Base-by-base conservation (phyloP, 2,888 invertebrate genomes). In the Habroteleia sp. region DNA sequence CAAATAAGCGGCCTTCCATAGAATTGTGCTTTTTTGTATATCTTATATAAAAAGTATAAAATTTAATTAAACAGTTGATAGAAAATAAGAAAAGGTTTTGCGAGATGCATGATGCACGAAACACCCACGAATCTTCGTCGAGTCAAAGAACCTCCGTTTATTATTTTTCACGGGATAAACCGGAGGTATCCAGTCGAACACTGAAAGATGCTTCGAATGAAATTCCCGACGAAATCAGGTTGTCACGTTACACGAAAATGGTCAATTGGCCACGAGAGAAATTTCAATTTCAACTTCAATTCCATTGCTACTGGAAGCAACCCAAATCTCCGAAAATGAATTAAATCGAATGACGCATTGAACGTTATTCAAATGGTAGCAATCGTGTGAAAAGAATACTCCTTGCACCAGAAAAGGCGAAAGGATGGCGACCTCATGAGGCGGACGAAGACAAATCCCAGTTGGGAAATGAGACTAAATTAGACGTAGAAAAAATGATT, bases 251-350 rank as follows among this genome's bases (percentile, higher is more conserved):
- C 42, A 37, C 27, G 35, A 63, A 50, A 63, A 41, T 17, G 50
- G 48, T 54, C 66, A 66, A 54, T 66, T 54, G 66, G 37, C 35
- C 29, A 10, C 20, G 11, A 29, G 16, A 44, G 46, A 35, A 66
- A 46, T 44, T 54, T 66, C 66, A 46, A 56, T 66, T 66, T 44
- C 46, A 16, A 37, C 46, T 46, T 31, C 44, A 46, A 66, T 66
- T 56, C 10, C 25, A 41, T 20, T 23, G 14, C 35, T 23, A 29
- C 46, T 60, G 60, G 60, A 50, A 42, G 10, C n/a, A n/a, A 41
- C 50, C 50, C 50, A 60, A 60, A 50, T 50, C 42, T 8, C 46
- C 4, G 17, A 31, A 46, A 56, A 39, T 39, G 39, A 44, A 65
- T 65, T 10, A 52, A 42, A 33, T 33, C 41, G 42, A 46, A 54